A percentile compares a stretch with the other conserved stretches of the same genome.
Conservation (phyloP, 2,113 vertebrate species). For the Ahaetulla prasina region DNA sequence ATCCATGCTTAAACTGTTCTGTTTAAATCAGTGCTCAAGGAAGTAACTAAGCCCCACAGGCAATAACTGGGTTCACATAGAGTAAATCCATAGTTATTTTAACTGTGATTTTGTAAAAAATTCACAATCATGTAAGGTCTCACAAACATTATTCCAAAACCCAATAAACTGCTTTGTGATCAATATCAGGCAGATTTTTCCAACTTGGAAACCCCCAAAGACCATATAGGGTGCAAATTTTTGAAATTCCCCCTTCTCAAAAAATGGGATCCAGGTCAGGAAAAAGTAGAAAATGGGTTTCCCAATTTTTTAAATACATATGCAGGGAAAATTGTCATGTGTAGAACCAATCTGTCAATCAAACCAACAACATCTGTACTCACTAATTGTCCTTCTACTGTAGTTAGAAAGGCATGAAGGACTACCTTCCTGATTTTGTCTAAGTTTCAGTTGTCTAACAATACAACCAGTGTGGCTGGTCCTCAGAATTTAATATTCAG, state of each 20-base stretch:
- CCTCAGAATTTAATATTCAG: neutral
- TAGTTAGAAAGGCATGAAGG: neutral
- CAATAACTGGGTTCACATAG: neutral
- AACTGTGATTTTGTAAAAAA: neutral
- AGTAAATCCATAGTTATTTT: neutral
- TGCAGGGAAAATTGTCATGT: too few relatives aligned
- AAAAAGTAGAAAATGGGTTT: neutral
- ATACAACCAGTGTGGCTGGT: neutral
- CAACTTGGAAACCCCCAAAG: neutral
- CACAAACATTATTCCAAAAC: neutral
- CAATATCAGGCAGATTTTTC: neutral
- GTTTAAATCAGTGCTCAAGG: neutral
- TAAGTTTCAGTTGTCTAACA: neutral
- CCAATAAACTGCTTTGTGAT: neutral
- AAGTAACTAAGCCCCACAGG: neutral
- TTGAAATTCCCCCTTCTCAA: neutral
- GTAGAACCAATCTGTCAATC: neutral
- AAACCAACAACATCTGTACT: neutral
- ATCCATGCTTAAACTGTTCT: neutral
- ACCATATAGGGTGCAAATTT: neutral
- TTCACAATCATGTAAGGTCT: neutral
- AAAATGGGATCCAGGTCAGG: neutral
- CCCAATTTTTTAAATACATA: neutral
- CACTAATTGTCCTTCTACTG: neutral
- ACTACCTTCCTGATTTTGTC: neutral